Base-by-base conservation (phyloP, 2,797 vertebrate species). In the Pitangus sulphuratus region DNA sequence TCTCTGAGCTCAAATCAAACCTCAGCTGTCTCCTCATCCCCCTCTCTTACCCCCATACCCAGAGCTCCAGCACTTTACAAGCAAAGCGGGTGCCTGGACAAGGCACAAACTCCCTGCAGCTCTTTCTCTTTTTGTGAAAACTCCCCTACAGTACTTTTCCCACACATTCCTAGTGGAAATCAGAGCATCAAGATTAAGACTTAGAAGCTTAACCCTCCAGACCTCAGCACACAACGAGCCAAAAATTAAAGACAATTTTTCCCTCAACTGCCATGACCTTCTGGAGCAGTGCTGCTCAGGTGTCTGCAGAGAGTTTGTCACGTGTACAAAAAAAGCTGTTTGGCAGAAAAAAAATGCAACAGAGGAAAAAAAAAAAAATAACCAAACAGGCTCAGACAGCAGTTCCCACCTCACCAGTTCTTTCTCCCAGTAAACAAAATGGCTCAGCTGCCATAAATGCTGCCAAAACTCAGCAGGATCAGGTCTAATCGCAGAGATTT, bases 381-480 rank as follows among this genome's bases (percentile, higher is more conserved):
- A 25, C 33, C 61, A 11, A 61, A 33, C 1, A 4, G 33, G 12
- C 39, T 86, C 76, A 76, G 57, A 33, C 28, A 80, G 71, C 45
- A 78, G 64, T 7, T 87, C 80, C 40, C 58, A 81, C 87, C 79
- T 87, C 7, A 1, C 48, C 4, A 30, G 20, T n/a, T 91, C 58
- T 54, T 86, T 71, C 50, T 91, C 79, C 54, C 47, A 50, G 61
- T 31, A 47, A 91, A 82, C 31, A 89, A 92, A 95, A 94, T 28
- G 91, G 79, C 65, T 81, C 40, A 1, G 44, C 88, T 57, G 82
- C 68, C 47, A n/a, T 8, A 86, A 91, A 1, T 77, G 42, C 81
- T 83, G 90, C 92, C 93, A 96, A 95, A 96, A 81, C 33, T 76
- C 74, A 14, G 50, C 5, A 7, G 72, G 79, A 94, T 90, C 65